A percentile compares a stretch with the other conserved stretches of the same genome.
Conservation (phyloP, 2,888 invertebrate species). For the Nyleta sp. region DNA sequence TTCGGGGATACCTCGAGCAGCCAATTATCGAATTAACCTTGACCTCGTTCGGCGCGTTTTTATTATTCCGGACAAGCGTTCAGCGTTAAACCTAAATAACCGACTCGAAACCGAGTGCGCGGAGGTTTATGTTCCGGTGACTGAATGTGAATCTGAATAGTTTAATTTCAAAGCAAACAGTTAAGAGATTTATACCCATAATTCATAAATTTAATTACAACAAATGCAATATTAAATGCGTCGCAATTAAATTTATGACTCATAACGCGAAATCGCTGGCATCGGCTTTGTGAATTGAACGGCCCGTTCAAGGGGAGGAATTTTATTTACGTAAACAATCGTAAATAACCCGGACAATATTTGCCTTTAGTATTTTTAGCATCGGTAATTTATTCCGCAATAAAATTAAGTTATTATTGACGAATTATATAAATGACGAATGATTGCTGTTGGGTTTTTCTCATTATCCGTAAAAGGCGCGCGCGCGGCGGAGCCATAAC, state of each 20-base stretch:
- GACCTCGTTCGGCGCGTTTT: constrained; percentile 25
- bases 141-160: constrained; percentile 41
- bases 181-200: constrained; percentile 46
- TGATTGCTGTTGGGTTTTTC: constrained; percentile 26
- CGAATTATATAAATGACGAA: constrained; percentile 50
- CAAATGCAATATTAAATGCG: constrained; percentile 43
- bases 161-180: constrained; percentile 33
- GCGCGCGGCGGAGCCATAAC: constrained; percentile 5
- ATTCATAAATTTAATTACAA: constrained; percentile 58
- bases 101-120: neutral
- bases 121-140: constrained; percentile 23
- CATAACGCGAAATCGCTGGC: constrained; percentile 30
- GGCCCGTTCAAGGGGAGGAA: constrained; percentile 13
- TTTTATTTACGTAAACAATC: constrained; percentile 52
- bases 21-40: constrained; percentile 39
- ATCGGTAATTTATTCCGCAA: constrained; percentile 31
- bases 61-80: constrained; percentile 9
- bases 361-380: constrained; percentile 34
- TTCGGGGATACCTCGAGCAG: neutral
- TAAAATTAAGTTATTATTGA: constrained; percentile 48
- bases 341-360: constrained; percentile 45
- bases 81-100: constrained; percentile 12
- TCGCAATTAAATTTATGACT: constrained; percentile 53
- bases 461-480: constrained; percentile 18
- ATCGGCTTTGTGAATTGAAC: constrained; percentile 20